Conservation (phyloP, 2,888 invertebrate species). For the Conomelus anceps region DNA sequence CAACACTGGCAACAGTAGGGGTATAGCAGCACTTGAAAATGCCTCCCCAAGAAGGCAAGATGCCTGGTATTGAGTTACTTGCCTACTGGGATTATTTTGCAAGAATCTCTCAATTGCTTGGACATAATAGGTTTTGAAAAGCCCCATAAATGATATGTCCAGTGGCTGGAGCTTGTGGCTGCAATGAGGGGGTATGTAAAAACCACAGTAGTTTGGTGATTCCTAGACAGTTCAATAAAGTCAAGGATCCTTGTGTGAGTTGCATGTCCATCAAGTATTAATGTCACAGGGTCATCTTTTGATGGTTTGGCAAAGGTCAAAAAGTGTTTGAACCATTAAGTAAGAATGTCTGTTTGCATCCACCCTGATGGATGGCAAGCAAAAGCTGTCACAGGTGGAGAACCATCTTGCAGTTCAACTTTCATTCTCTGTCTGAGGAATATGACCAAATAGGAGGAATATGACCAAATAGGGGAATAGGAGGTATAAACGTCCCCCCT, state of each 20-base stretch:
- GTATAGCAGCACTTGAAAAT: slow-evolving; percentile 14
- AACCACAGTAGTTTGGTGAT: no score
- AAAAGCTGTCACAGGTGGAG: slow-evolving; percentile 37
- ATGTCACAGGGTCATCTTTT: slow-evolving; percentile 32
- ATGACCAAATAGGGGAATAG: no score
- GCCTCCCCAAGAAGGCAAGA: slow-evolving; percentile 15
- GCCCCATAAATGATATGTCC: slow-evolving; percentile 16
- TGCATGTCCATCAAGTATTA: no score
- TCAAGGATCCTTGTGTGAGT: slow-evolving; percentile 39
- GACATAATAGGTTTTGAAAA: slow-evolving; percentile 25
- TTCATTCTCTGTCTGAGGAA: no score
- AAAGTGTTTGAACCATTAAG: slow-evolving; percentile 40
- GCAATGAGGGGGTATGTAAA: no score
- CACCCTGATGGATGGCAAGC: slow-evolving; percentile 34
- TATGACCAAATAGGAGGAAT: no score
- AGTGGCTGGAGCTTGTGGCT: slow-evolving; percentile 25
- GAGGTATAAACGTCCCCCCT: slow-evolving; percentile 14
- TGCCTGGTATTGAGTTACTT: no score
- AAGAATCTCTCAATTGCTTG: no score
- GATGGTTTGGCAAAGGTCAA: slow-evolving; percentile 34
- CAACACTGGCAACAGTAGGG: no score
- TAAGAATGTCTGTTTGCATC: no score
- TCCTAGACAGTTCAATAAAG: slow-evolving; percentile 38
- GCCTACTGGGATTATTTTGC: no score
- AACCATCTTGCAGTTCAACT: slow-evolving; percentile 35